Evolutionary conservation across 2,797 vertebrate species (phyloP).

Genomic region (Petrocephalus sullivani): DNA sequence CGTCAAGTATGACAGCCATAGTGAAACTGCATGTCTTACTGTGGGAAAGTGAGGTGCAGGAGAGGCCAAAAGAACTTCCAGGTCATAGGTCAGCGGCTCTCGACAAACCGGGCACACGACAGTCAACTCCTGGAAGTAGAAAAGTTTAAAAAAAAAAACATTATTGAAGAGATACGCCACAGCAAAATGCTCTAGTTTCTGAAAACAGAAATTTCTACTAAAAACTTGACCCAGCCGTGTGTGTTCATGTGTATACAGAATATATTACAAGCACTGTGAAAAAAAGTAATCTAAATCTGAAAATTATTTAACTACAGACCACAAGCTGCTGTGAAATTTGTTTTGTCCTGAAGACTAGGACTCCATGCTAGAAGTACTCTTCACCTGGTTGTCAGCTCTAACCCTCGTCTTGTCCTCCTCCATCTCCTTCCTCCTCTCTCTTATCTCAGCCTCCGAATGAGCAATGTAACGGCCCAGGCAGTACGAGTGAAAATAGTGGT

Average conservation of each 20-base stretch:
- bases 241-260: not conserved
- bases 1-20: not conserved
- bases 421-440: conserved; percentile 66
- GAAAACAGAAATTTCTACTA: not conserved
- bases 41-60: conserved; percentile 71
- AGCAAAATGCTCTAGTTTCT: not conserved
- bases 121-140: conserved; percentile 58
- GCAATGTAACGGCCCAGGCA: conserved; percentile 83
- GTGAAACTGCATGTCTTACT: conserved; percentile 54
- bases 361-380: not conserved
- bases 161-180: not conserved
- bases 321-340: no score
- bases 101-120: conserved; percentile 90
- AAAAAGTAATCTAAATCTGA: not conserved
- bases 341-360: not conserved
- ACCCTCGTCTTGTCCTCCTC: conserved; percentile 67
- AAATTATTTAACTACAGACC: not conserved
- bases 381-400: conserved; percentile 46
- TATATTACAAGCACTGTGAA: not conserved
- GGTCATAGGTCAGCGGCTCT: conserved; percentile 74
- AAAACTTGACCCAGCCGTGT: not conserved
- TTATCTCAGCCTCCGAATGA: conserved; percentile 79
- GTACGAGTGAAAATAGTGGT: conserved; percentile 93
- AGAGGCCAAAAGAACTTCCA: conserved; percentile 69
- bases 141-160: not conserved